A percentile compares a stretch with the other conserved stretches of the same genome.
These are phyloP conservation scores for Acleris cristana DNA, from an alignment of 2,888 invertebrate species.

Conservation along the genomic window DNA sequence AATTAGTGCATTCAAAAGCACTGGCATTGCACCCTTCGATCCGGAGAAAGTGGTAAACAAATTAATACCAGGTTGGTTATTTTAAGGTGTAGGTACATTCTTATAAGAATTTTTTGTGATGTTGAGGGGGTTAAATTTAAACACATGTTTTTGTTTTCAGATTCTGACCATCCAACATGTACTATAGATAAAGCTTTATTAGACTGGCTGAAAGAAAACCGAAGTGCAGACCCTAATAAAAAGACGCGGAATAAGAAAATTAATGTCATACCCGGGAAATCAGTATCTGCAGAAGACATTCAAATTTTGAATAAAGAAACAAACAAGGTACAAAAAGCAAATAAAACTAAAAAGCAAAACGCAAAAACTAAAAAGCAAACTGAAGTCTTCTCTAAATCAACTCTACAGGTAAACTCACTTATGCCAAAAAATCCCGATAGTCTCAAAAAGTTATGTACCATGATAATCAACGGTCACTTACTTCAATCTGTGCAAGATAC, in stretches of 20 bases:
- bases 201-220: too few species aligned
- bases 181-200: too few species aligned
- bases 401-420: neutral
- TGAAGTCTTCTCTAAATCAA: too few species aligned
- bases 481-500: neutral
- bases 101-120: too few species aligned
- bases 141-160: too few species aligned
- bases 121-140: too few species aligned
- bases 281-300: conserved; percentile 20
- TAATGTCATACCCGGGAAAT: conserved; percentile 38
- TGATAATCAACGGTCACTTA: conserved; percentile 5
- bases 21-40: conserved; percentile 32
- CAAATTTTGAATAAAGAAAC: conserved; percentile 3
- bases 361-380: neutral
- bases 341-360: neutral
- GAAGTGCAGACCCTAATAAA: conserved; percentile 20
- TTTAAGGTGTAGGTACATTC: too few species aligned
- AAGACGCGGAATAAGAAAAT: conserved; percentile 40
- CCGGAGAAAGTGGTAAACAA: too few species aligned
- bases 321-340: conserved; percentile 4
- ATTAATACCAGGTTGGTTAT: too few species aligned
- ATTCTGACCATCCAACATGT: too few species aligned
- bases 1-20: conserved; percentile 37
- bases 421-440: too few species aligned
- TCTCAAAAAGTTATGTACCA: too few species aligned